phyloP scores from a whole-genome alignment of 1,140 invertebrate species.

The Nixonia krombeini region DNA sequence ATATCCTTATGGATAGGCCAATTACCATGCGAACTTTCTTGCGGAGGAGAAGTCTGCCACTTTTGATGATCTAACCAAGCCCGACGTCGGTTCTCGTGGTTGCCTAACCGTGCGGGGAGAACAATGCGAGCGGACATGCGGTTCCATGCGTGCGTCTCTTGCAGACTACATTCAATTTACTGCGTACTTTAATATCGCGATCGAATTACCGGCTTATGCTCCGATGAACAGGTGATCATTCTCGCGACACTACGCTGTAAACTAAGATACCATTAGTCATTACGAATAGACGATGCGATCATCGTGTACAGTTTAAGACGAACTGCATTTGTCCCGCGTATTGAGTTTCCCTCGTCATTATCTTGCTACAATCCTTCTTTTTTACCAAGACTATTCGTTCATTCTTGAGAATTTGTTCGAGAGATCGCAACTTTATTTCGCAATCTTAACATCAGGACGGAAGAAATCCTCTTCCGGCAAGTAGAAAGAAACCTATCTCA shows the following conservation, averaged over 20 bases:
- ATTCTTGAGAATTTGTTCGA: too few relatives aligned
- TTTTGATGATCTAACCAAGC: too few relatives aligned
- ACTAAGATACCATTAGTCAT: slow-evolving; percentile 1
- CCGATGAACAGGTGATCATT: slow-evolving; percentile 8
- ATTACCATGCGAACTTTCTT: slow-evolving; percentile 21
- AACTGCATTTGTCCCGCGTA: not conserved
- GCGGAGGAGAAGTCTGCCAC: not conserved
- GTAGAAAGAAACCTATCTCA: too few relatives aligned
- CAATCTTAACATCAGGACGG: too few relatives aligned
- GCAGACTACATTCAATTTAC: slow-evolving; percentile 15
- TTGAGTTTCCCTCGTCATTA: too few relatives aligned
- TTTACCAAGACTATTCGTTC: too few relatives aligned
- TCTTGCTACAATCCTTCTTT: too few relatives aligned
- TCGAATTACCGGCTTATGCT: slow-evolving; percentile 17
- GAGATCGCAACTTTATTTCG: too few relatives aligned
- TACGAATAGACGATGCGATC: slow-evolving; percentile 25
- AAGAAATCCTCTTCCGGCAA: too few relatives aligned
- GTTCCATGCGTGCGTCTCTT: slow-evolving; percentile 12
- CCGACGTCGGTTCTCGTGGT: slow-evolving; percentile 2
- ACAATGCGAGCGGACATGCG: slow-evolving; percentile 28
- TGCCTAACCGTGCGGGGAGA: slow-evolving; percentile 21
- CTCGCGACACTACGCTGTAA: slow-evolving; percentile 10
- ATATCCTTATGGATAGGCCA: slow-evolving; percentile 24
- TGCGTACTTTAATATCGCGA: slow-evolving; percentile 1
- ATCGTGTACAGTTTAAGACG: slow-evolving; percentile 2